Evolutionary conservation across 2,888 invertebrate genomes (phyloP).

Genomic region (Petrophora chlorosata): DNA sequence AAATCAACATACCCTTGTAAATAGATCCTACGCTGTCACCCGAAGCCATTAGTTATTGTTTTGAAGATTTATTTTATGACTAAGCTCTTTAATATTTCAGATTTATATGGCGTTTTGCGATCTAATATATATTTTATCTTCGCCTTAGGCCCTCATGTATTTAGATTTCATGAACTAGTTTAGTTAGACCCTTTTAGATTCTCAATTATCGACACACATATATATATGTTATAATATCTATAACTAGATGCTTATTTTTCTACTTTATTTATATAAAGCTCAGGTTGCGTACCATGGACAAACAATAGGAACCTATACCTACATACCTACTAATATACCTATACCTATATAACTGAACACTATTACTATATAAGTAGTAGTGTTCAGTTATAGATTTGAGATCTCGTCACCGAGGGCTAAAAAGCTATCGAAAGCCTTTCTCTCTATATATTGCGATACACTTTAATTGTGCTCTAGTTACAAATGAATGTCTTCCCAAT

Average conservation of each 20-base stretch:
- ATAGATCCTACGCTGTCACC: constrained; percentile 47
- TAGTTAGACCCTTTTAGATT: too few relatives aligned
- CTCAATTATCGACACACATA: too few relatives aligned
- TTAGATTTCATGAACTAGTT: not conserved
- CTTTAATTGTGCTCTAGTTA: constrained; percentile 22
- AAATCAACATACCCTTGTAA: constrained; percentile 48
- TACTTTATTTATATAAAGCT: too few relatives aligned
- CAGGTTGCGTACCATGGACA: too few relatives aligned
- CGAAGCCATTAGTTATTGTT: constrained; percentile 50
- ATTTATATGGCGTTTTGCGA: constrained; percentile 44
- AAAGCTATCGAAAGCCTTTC: constrained; percentile 18
- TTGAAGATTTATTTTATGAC: constrained; percentile 56
- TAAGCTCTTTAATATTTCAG: constrained; percentile 39
- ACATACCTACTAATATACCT: too few relatives aligned
- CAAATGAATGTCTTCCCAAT: constrained; percentile 2
- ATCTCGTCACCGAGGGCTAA: constrained; percentile 8
- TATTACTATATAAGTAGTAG: too few relatives aligned
- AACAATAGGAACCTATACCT: too few relatives aligned
- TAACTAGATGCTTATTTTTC: too few relatives aligned
- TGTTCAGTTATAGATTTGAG: not conserved
- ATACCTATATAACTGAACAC: too few relatives aligned
- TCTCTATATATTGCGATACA: constrained; percentile 27
- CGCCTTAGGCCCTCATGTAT: not conserved
- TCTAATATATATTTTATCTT: constrained; percentile 29
- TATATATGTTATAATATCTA: too few relatives aligned